A percentile compares a stretch with the other conserved stretches of the same genome.
phyloP scores from a whole-genome alignment of 2,113 vertebrate species.

The Megaceryle maxima region DNA sequence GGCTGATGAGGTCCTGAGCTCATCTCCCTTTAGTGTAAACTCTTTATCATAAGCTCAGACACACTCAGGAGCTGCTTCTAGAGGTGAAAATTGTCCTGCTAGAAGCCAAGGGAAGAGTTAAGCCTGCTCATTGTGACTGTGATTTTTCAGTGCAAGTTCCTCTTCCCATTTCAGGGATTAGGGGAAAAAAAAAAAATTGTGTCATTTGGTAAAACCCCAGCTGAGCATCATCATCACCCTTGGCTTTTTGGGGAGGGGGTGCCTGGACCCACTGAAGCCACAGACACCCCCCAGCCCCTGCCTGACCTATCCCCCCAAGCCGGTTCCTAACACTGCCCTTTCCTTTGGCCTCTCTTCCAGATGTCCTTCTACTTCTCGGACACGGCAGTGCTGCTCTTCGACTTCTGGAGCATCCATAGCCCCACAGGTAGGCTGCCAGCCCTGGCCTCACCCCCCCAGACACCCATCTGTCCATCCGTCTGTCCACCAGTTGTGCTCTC shows the following conservation, averaged over 20 bases:
- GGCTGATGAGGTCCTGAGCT: not conserved
- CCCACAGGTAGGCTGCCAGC: constrained; percentile 78
- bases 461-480: not conserved
- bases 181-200: not conserved
- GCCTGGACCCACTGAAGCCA: fast-evolving
- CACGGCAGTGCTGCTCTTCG: constrained; percentile 87
- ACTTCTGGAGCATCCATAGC: constrained; percentile 90
- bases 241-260: not conserved
- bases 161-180: not conserved
- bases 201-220: not conserved
- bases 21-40: fast-evolving
- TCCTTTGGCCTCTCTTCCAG: constrained; percentile 69
- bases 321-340: not conserved
- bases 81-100: not conserved
- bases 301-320: fast-evolving
- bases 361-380: constrained; percentile 89
- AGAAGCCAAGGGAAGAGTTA: not conserved
- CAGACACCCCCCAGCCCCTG: not conserved
- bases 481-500: not conserved
- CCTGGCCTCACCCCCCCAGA: fast-evolving
- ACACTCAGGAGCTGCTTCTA: not conserved
- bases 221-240: not conserved
- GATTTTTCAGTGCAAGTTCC: not conserved
- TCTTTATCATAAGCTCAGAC: not conserved
- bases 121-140: fast-evolving